Conservation (phyloP, 2,888 invertebrate genomes). For the Chrysolina oricalcia region DNA sequence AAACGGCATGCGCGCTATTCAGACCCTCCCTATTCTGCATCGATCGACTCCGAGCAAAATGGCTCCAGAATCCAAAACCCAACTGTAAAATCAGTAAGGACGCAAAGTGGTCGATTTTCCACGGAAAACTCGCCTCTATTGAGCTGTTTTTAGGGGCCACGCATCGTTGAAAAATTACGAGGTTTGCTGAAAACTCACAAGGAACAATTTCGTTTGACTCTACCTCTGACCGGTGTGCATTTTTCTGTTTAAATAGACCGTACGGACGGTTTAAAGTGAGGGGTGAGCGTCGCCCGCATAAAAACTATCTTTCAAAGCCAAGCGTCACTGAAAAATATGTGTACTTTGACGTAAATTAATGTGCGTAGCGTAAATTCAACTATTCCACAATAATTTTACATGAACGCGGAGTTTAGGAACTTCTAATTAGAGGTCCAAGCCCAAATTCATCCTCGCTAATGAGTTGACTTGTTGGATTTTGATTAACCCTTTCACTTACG, state of each 20-base stretch:
- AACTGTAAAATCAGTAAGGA: conserved; percentile 71
- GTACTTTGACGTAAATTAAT: conserved; percentile 73
- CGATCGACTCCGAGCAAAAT: conserved; percentile 71
- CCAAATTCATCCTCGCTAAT: conserved; percentile 60
- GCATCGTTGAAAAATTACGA: conserved; percentile 70
- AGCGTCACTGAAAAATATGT: conserved; percentile 72
- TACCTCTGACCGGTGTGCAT: conserved; percentile 64
- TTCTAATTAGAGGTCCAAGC: conserved; percentile 52
- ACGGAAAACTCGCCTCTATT: conserved; percentile 67
- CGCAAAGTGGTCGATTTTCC: conserved; percentile 58
- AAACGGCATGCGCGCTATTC: conserved; percentile 71
- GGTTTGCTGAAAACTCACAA: conserved; percentile 68
- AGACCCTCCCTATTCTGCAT: conserved; percentile 71
- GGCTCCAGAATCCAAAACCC: conserved; percentile 71
- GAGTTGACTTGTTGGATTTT: conserved; percentile 66
- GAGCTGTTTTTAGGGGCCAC: conserved; percentile 68
- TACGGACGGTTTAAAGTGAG: conserved; percentile 63
- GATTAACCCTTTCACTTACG: conserved; percentile 62
- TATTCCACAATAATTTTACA: conserved; percentile 70
- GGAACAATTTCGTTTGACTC: conserved; percentile 68
- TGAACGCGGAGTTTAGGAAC: conserved; percentile 51
- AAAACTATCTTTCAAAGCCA: conserved; percentile 72
- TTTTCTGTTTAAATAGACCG: conserved; percentile 71
- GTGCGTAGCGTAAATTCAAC: conserved; percentile 72
- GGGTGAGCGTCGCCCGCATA: conserved; percentile 66